Conservation (phyloP, 2,797 vertebrate genomes). For the Allobates femoralis region DNA sequence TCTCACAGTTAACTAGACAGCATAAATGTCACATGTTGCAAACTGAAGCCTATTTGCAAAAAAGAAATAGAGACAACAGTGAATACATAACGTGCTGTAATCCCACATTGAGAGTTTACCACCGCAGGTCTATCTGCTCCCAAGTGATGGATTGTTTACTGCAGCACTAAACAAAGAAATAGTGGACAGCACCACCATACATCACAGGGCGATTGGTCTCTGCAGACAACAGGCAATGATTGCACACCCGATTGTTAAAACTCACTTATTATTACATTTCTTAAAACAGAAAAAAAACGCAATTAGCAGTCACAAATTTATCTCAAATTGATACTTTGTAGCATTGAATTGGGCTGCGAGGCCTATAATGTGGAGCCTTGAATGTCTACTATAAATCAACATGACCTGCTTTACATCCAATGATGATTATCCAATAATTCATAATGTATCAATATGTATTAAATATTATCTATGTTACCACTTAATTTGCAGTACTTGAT, state of each 20-base stretch:
- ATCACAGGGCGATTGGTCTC: conserved; percentile 28
- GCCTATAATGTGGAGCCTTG: neutral
- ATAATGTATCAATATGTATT: neutral
- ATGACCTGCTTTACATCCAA: neutral
- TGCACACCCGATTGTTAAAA: neutral
- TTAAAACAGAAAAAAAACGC: neutral
- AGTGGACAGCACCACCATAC: conserved; percentile 13
- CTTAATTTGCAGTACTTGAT: neutral
- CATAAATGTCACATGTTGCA: conserved; percentile 64
- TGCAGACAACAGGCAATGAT: conserved; percentile 8
- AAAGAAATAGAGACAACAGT: conserved; percentile 49
- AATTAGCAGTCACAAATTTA: neutral
- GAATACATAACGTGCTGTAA: conserved; percentile 56
- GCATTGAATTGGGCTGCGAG: neutral
- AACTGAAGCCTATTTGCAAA: conserved; percentile 63
- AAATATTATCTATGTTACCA: neutral
- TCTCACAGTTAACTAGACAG: conserved; percentile 62
- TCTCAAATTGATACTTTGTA: neutral
- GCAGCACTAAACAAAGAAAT: conserved; percentile 52
- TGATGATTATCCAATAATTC: neutral
- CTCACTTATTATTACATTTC: neutral
- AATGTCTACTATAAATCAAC: neutral
- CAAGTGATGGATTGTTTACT: conserved; percentile 48
- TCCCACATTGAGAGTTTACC: conserved; percentile 20
- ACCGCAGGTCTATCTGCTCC: conserved; percentile 22